phyloP scores from a whole-genome alignment of 1,140 invertebrate genomes.

The Calosoma granatense region DNA sequence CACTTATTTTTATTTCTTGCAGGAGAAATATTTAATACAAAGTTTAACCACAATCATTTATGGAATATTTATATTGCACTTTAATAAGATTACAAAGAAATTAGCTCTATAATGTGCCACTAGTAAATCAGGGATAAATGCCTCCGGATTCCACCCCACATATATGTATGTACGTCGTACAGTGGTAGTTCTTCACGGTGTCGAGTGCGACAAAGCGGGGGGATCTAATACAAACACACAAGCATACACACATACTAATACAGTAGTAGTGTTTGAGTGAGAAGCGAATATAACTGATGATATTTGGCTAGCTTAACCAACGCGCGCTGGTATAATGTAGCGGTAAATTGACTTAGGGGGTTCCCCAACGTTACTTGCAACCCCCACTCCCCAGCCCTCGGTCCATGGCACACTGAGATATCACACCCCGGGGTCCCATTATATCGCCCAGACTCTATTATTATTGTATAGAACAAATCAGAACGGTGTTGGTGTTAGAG shows the following conservation, averaged over 20 bases:
- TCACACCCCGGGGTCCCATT: conserved; percentile 35
- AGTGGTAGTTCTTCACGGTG: no score
- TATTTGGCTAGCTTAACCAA: conserved; percentile 24
- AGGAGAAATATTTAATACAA: no score
- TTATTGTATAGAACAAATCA: conserved; percentile 39
- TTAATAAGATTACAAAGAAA: no score
- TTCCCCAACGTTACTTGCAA: not conserved
- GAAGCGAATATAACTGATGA: conserved; percentile 5
- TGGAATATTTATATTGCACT: no score
- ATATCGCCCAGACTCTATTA: conserved; percentile 35
- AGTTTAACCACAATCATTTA: no score
- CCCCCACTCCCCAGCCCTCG: not conserved
- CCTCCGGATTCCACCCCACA: no score
- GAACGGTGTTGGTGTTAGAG: conserved; percentile 35
- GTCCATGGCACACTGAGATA: conserved; percentile 25
- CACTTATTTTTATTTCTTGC: no score
- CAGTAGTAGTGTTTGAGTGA: not conserved
- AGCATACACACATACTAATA: not conserved
- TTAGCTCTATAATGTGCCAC: no score
- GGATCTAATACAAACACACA: no score
- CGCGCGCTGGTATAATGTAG: conserved; percentile 34
- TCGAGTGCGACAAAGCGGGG: no score
- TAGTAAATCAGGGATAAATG: no score
- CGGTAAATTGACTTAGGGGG: conserved; percentile 35
- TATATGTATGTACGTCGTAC: no score